phyloP scores from a whole-genome alignment of 2,888 invertebrate species.

The Terebella lapidaria region DNA sequence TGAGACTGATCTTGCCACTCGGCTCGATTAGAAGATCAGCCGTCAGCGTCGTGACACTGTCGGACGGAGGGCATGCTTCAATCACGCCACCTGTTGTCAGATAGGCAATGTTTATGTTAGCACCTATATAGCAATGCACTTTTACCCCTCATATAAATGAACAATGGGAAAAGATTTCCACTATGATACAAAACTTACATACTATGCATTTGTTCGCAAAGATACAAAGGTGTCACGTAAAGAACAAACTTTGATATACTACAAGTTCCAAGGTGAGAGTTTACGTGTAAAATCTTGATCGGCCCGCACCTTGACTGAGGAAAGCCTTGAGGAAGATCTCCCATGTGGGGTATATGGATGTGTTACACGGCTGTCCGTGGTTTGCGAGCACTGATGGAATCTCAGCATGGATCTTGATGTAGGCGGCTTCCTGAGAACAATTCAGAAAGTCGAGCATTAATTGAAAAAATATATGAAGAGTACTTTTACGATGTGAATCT shows the following conservation, averaged over 20 bases:
- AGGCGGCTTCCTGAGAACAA: constrained; percentile 43
- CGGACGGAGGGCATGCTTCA: constrained; percentile 52
- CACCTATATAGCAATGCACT: background rate
- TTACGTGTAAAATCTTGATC: background rate
- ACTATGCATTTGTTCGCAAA: no score
- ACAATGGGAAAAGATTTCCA: no score
- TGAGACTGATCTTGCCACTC: constrained; percentile 36
- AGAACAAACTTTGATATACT: no score
- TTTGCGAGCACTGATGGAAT: constrained; percentile 41
- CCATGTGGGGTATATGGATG: constrained; percentile 43
- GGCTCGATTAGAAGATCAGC: constrained; percentile 52
- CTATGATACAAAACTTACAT: no score
- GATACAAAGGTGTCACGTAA: no score
- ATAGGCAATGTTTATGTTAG: no score
- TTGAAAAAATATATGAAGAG: background rate
- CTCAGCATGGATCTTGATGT: constrained; percentile 48
- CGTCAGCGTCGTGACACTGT: constrained; percentile 49
- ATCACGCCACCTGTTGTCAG: constrained; percentile 47
- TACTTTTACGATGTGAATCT: background rate
- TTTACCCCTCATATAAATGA: background rate
- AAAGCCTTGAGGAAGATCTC: constrained; percentile 42
- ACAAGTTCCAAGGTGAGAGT: no score
- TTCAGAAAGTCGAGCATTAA: background rate
- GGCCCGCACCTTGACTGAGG: constrained; percentile 41
- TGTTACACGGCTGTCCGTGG: constrained; percentile 38